These are phyloP conservation scores for Notospermus geniculatus DNA, from an alignment of 1,140 invertebrate genomes.

Conservation along the genomic window DNA sequence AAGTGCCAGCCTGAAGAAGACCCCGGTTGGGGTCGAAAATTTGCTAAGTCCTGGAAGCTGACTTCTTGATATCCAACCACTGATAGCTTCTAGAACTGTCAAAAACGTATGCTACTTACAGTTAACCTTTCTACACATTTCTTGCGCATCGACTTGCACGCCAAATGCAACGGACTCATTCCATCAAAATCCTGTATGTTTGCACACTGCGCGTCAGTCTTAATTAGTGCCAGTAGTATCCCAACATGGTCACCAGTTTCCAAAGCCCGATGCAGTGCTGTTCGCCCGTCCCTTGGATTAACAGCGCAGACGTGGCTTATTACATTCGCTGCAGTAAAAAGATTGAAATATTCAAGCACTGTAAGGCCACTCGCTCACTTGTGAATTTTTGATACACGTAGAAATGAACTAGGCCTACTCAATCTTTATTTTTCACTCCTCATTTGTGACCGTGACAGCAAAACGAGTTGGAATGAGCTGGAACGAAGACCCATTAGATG, in stretches of 20 bases:
- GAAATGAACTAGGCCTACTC: no score
- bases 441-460: no score
- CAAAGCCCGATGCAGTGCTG: slow-evolving; percentile 34
- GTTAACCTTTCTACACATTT: slow-evolving; percentile 35
- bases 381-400: no score
- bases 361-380: no score
- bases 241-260: slow-evolving; percentile 32
- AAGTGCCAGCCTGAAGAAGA: no score
- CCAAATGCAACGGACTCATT: slow-evolving; percentile 36
- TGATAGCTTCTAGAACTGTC: not conserved
- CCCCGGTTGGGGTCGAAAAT: no score
- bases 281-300: slow-evolving; percentile 36
- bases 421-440: no score
- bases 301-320: slow-evolving; percentile 47
- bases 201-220: slow-evolving; percentile 28
- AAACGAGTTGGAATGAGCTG: no score
- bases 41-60: no score
- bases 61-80: no score
- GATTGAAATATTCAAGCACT: no score
- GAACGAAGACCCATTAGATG: no score
- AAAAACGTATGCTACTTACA: slow-evolving; percentile 24
- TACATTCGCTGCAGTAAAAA: not conserved
- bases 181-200: slow-evolving; percentile 40
- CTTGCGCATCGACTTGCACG: slow-evolving; percentile 36
- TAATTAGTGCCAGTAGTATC: slow-evolving; percentile 28